Evolutionary conservation across 2,113 vertebrate species (phyloP), one percentile per base, ranked within the genome.

Genomic region (Tyrannus savana): DNA sequence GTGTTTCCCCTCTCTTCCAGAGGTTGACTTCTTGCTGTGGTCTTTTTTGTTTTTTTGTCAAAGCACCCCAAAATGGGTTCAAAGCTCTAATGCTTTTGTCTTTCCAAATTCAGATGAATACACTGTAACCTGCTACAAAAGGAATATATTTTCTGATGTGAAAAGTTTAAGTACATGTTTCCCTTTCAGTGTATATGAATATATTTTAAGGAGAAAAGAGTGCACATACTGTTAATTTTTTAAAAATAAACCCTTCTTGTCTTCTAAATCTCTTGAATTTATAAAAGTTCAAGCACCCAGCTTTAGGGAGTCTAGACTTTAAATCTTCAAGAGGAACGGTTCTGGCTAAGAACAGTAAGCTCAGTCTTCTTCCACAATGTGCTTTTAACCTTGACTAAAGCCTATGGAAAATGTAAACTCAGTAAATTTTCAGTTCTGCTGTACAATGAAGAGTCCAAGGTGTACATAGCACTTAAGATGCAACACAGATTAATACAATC

Each of bases 1-100:
- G 1, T 2, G 1, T 0, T 6, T 18, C 5, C 3, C 50, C 16
- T 5, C 9, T 13, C 27, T 55, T 75, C 24, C 42, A 87, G 60
- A 69, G 19, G 58, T 0, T 31, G 33, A 39, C 37, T 67, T 59
- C 37, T 31, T 53, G 78, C 28, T 50, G 28, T 23, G 19, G 18
- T 10, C 60, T 71, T 55, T 69, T 50, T 15, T 37, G 35, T 30
- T 47, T 24, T 12, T 22, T 6, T 30, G 14, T 2, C 19, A 47
- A 66, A 37, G 22, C n/a, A 53, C 21, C 21, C 46, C 30, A 59
- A 41, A 90, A 82, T 4, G 55, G 19, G 4, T 76, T 21, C 14
- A 22, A 83, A 69, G 49, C 19, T 66, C n/a, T 76, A 76, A 64
- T 7, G 5, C 17, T 83, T 52, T 4, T 76, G 2, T 52, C 53